These are phyloP conservation scores for Origma solitaria DNA, from an alignment of 2,113 vertebrate genomes.

Conservation along the genomic window DNA sequence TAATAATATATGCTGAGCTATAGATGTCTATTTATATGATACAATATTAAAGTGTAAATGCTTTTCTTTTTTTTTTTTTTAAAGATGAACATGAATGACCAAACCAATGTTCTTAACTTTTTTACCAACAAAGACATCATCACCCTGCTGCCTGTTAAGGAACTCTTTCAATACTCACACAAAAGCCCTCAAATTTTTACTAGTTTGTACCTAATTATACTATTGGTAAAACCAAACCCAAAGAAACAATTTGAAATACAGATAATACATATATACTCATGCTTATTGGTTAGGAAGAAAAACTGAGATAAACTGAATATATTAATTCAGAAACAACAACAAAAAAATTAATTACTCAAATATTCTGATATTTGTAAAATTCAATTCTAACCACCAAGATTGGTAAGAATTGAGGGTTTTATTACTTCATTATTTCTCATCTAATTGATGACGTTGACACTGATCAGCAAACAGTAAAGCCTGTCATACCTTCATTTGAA, in stretches of 20 bases:
- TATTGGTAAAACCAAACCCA: neutral
- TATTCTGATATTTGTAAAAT: neutral
- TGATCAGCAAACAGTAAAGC: neutral
- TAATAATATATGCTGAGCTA: slow-evolving; percentile 75
- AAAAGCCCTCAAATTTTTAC: neutral
- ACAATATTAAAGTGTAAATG: slow-evolving; percentile 53
- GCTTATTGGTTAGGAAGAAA: neutral
- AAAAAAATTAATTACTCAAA: neutral
- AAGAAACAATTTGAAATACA: neutral
- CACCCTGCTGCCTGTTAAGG: neutral
- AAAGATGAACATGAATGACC: slow-evolving; percentile 48
- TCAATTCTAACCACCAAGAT: neutral
- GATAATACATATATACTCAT: neutral
- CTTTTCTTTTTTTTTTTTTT: neutral
- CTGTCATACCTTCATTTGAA: neutral
- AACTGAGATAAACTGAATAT: neutral
- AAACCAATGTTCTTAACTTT: slow-evolving; percentile 3
- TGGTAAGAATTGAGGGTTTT: neutral
- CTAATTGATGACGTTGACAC: neutral
- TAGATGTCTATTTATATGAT: slow-evolving; percentile 69
- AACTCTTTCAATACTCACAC: neutral
- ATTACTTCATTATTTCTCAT: neutral
- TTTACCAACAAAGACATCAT: neutral
- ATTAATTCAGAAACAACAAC: neutral
- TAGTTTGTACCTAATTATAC: neutral